Evolutionary conservation across 2,888 invertebrate genomes (phyloP), one percentile per base, ranked within the genome.

Genomic region (Andrena marginata): DNA sequence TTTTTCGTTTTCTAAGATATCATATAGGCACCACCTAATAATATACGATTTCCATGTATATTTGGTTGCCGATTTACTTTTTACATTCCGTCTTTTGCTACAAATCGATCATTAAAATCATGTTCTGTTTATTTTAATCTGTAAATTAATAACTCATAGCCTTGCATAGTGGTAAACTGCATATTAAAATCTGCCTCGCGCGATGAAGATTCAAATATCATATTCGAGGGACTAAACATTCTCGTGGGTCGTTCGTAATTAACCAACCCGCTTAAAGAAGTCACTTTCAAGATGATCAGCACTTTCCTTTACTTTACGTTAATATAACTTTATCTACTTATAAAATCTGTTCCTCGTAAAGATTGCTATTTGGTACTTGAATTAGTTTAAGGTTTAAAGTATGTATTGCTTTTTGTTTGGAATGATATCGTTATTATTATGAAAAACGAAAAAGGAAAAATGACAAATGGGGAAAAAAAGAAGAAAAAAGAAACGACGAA

Each of bases 251-350:
- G 60, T 64, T 29, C 29, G 56, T 75, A 67, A 56, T 74, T 65
- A 54, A 68, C 74, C 59, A 68, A 80, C 72, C 82, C 76, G 69
- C 49, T 68, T 33, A 56, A 60, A 77, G 62, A 77, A 79, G 85
- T 89, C 84, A 89, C 89, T 89, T 88, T 89, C 89, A 89, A 80
- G 88, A 88, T 81, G 80, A 80, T 80, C 60, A 75, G 65, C 69
- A 74, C 77, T 82, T 80, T 69, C 42, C 42, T 42, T 42, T 42
- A 42, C 42, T 69, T 62, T 42, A 42, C n/a, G n/a, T 54, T 69
- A 69, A 33, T 69, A 62, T n/a, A 8, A 63, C 63, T 78, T 64
- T 5, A 62, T 48, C 60, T 70, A 48, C 7, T 42, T 29, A 59
- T 20, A 60, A 70, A 33, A 64, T 42, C 23, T 49, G 48, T 48